These are phyloP conservation scores for Hylaeus volcanicus DNA, from an alignment of 1,140 invertebrate genomes.

Conservation along the genomic window DNA sequence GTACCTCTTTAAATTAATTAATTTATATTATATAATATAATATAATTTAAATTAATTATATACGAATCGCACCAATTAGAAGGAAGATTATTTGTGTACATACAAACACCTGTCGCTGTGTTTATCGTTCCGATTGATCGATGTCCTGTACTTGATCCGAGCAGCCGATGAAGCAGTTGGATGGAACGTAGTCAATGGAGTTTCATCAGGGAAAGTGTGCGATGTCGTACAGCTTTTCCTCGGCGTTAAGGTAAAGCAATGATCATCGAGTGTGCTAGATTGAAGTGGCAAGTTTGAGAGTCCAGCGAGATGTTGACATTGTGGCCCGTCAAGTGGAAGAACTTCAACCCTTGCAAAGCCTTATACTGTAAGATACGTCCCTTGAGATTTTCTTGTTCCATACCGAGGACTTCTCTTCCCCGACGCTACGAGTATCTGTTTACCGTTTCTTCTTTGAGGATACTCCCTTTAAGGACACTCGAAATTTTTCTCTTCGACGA, in stretches of 20 bases:
- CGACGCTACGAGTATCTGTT: not conserved
- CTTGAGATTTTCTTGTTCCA: not conserved
- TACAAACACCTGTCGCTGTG: too few species aligned
- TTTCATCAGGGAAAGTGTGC: too few species aligned
- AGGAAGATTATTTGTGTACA: too few species aligned
- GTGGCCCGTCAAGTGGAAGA: not conserved
- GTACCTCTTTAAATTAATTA: too few species aligned
- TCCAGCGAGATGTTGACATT: not conserved
- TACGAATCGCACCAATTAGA: too few species aligned
- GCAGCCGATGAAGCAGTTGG: too few species aligned
- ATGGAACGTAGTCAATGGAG: not conserved
- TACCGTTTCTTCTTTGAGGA: not conserved
- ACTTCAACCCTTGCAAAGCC: not conserved
- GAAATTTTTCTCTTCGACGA: not conserved
- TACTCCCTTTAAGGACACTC: not conserved
- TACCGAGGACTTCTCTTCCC: not conserved
- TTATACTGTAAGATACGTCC: too few species aligned
- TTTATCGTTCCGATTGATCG: too few species aligned
- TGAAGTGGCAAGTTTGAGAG: not conserved
- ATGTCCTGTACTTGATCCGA: too few species aligned
- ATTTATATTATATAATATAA: too few species aligned
- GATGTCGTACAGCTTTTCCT: not conserved
- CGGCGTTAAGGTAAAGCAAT: not conserved
- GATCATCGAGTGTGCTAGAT: not conserved
- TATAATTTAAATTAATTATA: too few species aligned